These are phyloP conservation scores for Hyposmocoma kahamanoa DNA, from an alignment of 1,140 invertebrate genomes.

Conservation along the genomic window DNA sequence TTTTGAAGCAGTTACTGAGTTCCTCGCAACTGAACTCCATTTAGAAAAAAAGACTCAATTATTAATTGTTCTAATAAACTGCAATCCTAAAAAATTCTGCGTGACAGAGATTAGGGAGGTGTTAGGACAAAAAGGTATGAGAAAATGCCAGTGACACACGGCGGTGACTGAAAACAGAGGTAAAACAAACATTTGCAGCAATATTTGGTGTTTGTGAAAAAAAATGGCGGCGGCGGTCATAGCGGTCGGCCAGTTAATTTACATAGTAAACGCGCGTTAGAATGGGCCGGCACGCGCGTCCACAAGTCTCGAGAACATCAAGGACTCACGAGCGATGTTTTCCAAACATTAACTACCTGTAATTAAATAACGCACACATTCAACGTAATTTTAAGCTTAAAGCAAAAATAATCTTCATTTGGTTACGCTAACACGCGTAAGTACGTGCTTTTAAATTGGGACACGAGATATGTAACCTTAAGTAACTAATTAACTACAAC, in stretches of 20 bases:
- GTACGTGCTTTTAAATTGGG: too few species aligned
- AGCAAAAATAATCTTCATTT: too few species aligned
- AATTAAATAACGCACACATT: too few species aligned
- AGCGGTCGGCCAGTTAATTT: slow-evolving; percentile 49
- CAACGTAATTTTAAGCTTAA: too few species aligned
- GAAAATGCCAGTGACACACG: not conserved
- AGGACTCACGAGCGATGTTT: too few species aligned
- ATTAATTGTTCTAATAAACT: not conserved
- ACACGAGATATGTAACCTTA: too few species aligned
- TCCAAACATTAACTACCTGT: too few species aligned
- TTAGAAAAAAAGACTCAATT: too few species aligned
- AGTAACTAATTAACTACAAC: too few species aligned
- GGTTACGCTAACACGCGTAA: too few species aligned
- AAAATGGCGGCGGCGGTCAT: slow-evolving; percentile 29
- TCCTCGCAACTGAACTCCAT: too few species aligned
- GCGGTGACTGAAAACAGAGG: not conserved
- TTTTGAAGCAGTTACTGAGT: too few species aligned
- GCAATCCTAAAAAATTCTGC: not conserved
- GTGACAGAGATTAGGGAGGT: not conserved
- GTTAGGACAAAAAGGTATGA: not conserved
- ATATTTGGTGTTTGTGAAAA: slow-evolving; percentile 51
- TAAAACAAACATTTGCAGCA: not conserved
- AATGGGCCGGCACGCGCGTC: slow-evolving; percentile 58
- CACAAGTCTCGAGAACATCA: slow-evolving; percentile 37
- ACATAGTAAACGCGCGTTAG: slow-evolving; percentile 64